phyloP scores from a whole-genome alignment of 1,140 invertebrate genomes.

The Bemisia tabaci region DNA sequence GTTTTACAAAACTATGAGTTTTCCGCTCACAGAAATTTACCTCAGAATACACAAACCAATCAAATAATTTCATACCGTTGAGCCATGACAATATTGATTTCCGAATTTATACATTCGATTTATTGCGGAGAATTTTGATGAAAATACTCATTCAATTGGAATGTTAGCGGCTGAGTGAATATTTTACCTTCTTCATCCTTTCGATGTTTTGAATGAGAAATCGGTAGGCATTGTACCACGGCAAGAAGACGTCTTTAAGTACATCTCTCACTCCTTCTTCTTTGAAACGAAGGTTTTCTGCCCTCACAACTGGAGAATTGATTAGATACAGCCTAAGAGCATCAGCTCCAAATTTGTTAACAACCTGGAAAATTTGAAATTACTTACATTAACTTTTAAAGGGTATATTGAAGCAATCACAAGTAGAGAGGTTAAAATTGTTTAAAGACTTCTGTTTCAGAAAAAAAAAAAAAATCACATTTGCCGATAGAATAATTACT shows the following conservation, averaged over 20 bases:
- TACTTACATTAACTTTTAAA: not conserved
- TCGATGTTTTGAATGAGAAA: conserved; percentile 84
- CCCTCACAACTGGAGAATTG: conserved; percentile 94
- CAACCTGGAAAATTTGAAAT: conserved; percentile 35
- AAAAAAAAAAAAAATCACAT: too few species aligned
- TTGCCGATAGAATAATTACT: too few species aligned
- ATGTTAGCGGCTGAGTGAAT: too few species aligned
- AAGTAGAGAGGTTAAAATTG: not conserved
- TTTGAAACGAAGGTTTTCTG: conserved; percentile 91
- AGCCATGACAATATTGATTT: too few species aligned
- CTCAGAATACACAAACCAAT: too few species aligned
- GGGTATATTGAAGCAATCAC: not conserved
- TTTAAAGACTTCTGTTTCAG: not conserved
- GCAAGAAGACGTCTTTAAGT: conserved; percentile 94
- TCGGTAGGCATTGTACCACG: conserved; percentile 98
- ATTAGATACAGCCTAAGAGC: conserved; percentile 91
- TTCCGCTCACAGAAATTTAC: too few species aligned
- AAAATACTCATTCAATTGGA: too few species aligned
- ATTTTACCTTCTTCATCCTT: conserved; percentile 55
- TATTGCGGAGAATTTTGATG: too few species aligned
- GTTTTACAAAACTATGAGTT: too few species aligned
- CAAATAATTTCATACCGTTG: too few species aligned
- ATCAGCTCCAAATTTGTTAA: conserved; percentile 93
- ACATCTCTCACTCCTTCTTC: conserved; percentile 94
- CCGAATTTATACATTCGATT: too few species aligned